phyloP scores from a whole-genome alignment of 2,888 invertebrate species.

The Pseudanteris insignis region DNA sequence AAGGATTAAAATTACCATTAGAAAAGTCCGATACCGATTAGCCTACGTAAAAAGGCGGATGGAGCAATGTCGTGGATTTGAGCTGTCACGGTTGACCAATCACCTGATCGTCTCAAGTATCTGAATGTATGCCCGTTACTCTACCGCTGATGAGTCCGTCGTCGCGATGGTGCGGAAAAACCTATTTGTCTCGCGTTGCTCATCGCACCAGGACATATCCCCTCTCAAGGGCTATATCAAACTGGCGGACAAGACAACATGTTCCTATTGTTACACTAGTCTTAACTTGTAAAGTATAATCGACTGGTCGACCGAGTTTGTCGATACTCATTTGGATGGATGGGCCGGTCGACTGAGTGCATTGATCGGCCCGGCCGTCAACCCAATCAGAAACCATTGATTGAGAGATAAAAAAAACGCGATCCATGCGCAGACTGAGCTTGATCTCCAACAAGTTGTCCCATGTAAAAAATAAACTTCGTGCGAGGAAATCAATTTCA shows the following conservation, averaged over 20 bases:
- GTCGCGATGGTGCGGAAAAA: conserved; percentile 22
- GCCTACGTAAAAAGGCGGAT: too few species aligned
- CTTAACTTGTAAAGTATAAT: conserved; percentile 57
- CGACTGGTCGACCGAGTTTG: conserved; percentile 41
- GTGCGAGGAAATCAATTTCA: too few species aligned
- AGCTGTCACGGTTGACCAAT: too few species aligned
- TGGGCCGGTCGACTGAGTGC: not conserved
- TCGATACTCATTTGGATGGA: conserved; percentile 21
- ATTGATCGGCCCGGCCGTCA: conserved; percentile 25
- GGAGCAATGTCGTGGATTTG: too few species aligned
- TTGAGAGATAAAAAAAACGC: conserved; percentile 22
- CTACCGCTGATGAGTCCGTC: conserved; percentile 11
- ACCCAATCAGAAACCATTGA: conserved; percentile 45
- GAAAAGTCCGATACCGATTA: too few species aligned
- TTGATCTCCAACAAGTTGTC: conserved; percentile 44
- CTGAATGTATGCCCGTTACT: too few species aligned
- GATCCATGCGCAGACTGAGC: conserved; percentile 60
- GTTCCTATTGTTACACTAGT: conserved; percentile 67
- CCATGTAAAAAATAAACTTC: conserved; percentile 29
- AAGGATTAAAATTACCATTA: too few species aligned
- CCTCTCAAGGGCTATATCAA: conserved; percentile 40
- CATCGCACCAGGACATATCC: conserved; percentile 45
- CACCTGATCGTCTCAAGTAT: too few species aligned
- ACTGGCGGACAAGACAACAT: conserved; percentile 61
- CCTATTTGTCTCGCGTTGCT: conserved; percentile 9